phyloP scores from a whole-genome alignment of 2,888 invertebrate species.

The Listrodromus nycthemerus region DNA sequence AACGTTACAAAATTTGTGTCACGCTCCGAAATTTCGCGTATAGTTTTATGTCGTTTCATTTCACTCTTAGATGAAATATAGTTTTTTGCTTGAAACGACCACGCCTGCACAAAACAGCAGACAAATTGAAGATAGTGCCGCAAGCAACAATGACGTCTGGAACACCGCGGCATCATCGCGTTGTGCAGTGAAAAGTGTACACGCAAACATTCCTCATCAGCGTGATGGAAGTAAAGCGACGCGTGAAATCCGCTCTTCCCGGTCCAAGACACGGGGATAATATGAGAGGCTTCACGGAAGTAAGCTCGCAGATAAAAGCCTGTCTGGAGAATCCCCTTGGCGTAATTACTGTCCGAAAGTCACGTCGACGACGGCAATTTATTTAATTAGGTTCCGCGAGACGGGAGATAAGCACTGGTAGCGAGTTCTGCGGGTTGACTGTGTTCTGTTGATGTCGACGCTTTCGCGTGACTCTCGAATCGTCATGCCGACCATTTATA shows the following conservation, averaged over 20 bases:
- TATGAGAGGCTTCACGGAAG: slow-evolving; percentile 31
- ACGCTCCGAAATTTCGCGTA: too few relatives aligned
- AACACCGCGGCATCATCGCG: not conserved
- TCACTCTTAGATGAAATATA: too few relatives aligned
- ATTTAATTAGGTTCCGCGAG: slow-evolving; percentile 60
- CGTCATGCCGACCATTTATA: slow-evolving; percentile 9
- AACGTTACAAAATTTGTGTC: not conserved
- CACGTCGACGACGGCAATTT: slow-evolving; percentile 58
- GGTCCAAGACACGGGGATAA: slow-evolving; percentile 26
- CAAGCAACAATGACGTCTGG: not conserved
- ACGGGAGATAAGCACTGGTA: slow-evolving; percentile 18
- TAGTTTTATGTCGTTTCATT: too few relatives aligned
- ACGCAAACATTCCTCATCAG: slow-evolving; percentile 9
- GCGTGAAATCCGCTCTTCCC: slow-evolving; percentile 46
- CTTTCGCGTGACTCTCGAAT: slow-evolving; percentile 26
- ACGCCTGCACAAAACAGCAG: not conserved
- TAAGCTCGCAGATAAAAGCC: slow-evolving; percentile 51
- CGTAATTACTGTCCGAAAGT: slow-evolving; percentile 59
- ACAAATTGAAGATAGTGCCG: not conserved
- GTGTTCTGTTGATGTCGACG: slow-evolving; percentile 10
- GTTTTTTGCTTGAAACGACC: not conserved
- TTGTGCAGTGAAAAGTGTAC: not conserved
- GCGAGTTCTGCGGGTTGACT: not conserved
- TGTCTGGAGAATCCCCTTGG: slow-evolving; percentile 52
- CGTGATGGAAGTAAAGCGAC: slow-evolving; percentile 46